Evolutionary conservation across 2,888 invertebrate species (phyloP).

Genomic region (Epirrhoe alternata): DNA sequence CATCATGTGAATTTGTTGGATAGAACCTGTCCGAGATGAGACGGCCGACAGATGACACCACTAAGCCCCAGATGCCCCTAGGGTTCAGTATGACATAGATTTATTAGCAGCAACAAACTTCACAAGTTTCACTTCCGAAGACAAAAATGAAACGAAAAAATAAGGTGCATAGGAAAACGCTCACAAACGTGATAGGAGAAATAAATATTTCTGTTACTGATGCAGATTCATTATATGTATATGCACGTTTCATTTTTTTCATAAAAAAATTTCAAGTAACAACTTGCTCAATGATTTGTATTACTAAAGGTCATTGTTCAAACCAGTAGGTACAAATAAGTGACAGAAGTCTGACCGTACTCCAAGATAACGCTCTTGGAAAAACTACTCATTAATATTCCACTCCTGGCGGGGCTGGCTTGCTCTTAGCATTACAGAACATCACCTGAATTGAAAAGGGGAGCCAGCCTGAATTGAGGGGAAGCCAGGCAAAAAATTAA

Average conservation of each 20-base stretch:
- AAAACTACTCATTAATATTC: conserved; percentile 75
- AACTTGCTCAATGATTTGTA: neutral
- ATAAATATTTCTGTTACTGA: neutral
- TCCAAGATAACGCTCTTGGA: conserved; percentile 55
- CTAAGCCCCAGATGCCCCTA: conserved; percentile 55
- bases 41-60: conserved; percentile 70
- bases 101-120: neutral
- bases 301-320: neutral
- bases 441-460: conserved; percentile 60
- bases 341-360: conserved; percentile 27
- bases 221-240: no score
- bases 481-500: conserved; percentile 59
- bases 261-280: neutral
- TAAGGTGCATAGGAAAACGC: neutral
- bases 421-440: conserved; percentile 67
- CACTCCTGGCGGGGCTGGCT: conserved; percentile 49
- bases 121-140: conserved; percentile 2
- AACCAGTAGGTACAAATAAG: neutral
- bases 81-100: conserved; percentile 44
- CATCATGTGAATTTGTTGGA: conserved; percentile 70
- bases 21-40: conserved; percentile 68
- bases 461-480: no score
- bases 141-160: neutral
- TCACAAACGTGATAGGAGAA: neutral
- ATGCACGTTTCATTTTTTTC: no score